Conservation (phyloP, 2,888 invertebrate genomes). For the Masnerella sp. region DNA sequence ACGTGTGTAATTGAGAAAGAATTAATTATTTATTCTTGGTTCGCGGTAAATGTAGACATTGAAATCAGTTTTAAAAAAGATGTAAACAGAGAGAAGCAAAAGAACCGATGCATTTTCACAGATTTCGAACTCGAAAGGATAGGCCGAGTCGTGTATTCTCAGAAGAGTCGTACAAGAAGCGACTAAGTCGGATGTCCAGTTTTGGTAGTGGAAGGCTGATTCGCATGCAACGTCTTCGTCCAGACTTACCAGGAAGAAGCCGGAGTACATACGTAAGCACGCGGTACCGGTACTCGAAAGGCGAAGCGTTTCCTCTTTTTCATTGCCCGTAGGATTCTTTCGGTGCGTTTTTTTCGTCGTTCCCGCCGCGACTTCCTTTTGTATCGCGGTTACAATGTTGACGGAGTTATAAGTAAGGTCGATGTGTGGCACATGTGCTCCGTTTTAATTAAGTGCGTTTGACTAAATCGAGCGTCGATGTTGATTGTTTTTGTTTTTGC, state of each 20-base stretch:
- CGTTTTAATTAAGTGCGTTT: slow-evolving; percentile 32
- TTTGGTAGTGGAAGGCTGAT: slow-evolving; percentile 70
- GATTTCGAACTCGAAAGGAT: slow-evolving; percentile 13
- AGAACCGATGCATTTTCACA: slow-evolving; percentile 1
- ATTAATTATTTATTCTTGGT: too few species aligned
- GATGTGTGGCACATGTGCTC: slow-evolving; percentile 17
- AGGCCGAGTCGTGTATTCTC: slow-evolving; percentile 58
- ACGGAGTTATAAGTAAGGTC: slow-evolving; percentile 17
- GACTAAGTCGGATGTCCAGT: slow-evolving; percentile 66
- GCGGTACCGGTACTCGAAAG: slow-evolving; percentile 64
- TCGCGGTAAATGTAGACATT: too few species aligned
- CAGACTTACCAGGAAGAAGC: slow-evolving; percentile 68
- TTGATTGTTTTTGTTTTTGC: slow-evolving; percentile 37
- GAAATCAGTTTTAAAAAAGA: too few species aligned
- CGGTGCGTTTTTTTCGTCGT: slow-evolving; percentile 19
- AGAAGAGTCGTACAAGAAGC: slow-evolving; percentile 66
- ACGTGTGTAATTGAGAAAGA: too few species aligned
- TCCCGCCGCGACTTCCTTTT: slow-evolving; percentile 25
- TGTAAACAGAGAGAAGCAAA: too few species aligned
- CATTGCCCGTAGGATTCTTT: slow-evolving; percentile 25
- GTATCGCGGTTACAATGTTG: slow-evolving; percentile 24
- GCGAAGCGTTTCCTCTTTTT: slow-evolving; percentile 52
- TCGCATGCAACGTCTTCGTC: slow-evolving; percentile 68
- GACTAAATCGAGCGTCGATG: slow-evolving; percentile 17
- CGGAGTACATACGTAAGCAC: slow-evolving; percentile 64